These are phyloP conservation scores for Caenorhabditis remanei DNA, from an alignment of 1,140 invertebrate species.

Conservation along the genomic window DNA sequence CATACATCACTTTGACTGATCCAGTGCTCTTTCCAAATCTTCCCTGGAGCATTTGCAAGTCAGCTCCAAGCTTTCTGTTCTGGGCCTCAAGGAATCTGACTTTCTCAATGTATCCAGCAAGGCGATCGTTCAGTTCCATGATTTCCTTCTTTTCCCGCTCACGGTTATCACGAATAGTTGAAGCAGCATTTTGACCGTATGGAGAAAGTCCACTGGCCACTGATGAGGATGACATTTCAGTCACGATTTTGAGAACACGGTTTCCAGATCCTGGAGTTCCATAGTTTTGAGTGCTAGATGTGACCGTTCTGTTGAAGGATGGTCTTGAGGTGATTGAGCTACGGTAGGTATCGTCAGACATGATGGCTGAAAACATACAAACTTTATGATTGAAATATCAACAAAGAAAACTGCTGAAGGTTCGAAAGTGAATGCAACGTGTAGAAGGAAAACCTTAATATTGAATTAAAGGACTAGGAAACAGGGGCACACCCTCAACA, in stretches of 20 bases:
- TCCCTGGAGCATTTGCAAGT: constrained; percentile 78
- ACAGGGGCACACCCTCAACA: neutral
- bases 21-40: constrained; percentile 80
- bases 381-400: neutral
- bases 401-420: neutral
- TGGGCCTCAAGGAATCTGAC: constrained; percentile 80
- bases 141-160: constrained; percentile 80
- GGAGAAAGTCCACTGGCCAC: constrained; percentile 69
- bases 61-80: constrained; percentile 79
- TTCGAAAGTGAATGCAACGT: neutral
- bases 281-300: constrained; percentile 55
- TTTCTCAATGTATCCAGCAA: constrained; percentile 80
- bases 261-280: constrained; percentile 51
- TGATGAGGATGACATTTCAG: constrained; percentile 69
- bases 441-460: neutral
- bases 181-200: constrained; percentile 77
- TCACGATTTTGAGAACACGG: constrained; percentile 73
- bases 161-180: constrained; percentile 77
- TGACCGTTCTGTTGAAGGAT: constrained; percentile 69
- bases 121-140: constrained; percentile 80
- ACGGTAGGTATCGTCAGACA: constrained; percentile 67
- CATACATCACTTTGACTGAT: constrained; percentile 79
- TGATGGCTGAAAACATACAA: neutral
- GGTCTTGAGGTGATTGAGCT: constrained; percentile 73
- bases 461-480: too few relatives aligned